phyloP scores from a whole-genome alignment of 2,797 vertebrate genomes.

The Sebastes baramenuke region DNA sequence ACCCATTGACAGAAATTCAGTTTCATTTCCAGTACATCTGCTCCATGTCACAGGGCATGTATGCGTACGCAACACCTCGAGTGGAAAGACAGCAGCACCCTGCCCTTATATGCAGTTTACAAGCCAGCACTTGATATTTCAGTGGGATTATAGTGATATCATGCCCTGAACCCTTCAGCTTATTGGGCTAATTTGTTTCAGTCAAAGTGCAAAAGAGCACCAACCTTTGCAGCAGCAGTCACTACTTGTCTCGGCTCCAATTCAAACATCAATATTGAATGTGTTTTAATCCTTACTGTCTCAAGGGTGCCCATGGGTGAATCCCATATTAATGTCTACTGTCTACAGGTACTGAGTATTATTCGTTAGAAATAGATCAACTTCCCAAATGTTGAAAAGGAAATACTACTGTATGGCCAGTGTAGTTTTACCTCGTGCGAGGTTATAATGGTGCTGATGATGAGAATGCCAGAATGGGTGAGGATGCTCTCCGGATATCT shows the following conservation, averaged over 20 bases:
- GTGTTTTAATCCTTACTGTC: slow-evolving; percentile 29
- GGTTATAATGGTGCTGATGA: slow-evolving; percentile 29
- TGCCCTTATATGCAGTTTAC: background rate
- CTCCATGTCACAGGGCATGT: background rate
- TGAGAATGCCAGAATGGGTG: slow-evolving; percentile 13
- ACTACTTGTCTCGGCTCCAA: slow-evolving; percentile 6
- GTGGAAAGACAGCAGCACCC: background rate
- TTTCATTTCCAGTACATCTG: slow-evolving; percentile 9
- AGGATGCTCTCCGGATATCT: slow-evolving; percentile 21
- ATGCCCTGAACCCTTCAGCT: slow-evolving; percentile 13
- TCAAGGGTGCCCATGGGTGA: slow-evolving; percentile 1
- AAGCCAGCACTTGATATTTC: slow-evolving; percentile 31
- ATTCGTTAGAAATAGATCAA: slow-evolving; percentile 35
- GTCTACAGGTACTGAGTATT: background rate
- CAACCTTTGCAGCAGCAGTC: slow-evolving; percentile 12
- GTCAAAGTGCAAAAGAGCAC: slow-evolving; percentile 23
- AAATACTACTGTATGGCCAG: slow-evolving; percentile 1
- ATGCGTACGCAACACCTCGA: background rate
- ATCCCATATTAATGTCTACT: slow-evolving; percentile 35
- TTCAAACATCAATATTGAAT: slow-evolving; percentile 52
- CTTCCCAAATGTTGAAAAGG: slow-evolving; percentile 20
- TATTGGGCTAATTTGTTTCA: slow-evolving; percentile 25
- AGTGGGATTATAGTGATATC: slow-evolving; percentile 29
- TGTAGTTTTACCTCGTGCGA: slow-evolving; percentile 23
- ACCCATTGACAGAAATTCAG: background rate